Evolutionary conservation across 2,797 vertebrate genomes (phyloP).

Genomic region (Rallus crepitans): DNA sequence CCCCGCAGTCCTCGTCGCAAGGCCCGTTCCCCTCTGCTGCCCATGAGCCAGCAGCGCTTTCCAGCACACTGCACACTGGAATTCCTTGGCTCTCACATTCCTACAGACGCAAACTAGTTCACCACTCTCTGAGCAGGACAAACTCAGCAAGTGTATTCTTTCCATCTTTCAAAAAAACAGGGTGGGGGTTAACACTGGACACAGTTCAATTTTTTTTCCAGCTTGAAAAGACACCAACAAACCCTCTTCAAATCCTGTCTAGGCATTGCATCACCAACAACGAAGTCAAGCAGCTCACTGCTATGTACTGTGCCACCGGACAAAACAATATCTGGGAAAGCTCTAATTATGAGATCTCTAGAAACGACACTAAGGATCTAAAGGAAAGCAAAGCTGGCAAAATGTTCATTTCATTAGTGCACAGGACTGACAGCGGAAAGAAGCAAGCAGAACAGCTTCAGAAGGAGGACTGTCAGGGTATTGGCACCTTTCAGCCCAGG

Average conservation of each 20-base stretch:
- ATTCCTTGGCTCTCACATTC: neutral
- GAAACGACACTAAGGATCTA: neutral
- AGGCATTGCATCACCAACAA: neutral
- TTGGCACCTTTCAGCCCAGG: neutral
- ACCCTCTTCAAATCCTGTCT: neutral
- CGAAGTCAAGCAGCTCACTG: neutral
- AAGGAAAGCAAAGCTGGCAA: neutral
- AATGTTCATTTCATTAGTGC: neutral
- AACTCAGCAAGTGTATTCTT: neutral
- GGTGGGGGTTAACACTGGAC: neutral
- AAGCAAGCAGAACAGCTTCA: neutral
- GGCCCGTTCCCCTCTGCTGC: conserved; percentile 43
- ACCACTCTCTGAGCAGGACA: neutral
- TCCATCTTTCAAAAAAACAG: neutral
- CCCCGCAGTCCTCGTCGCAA: neutral
- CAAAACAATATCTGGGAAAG: neutral
- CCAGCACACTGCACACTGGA: conserved; percentile 35
- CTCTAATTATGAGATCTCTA: neutral
- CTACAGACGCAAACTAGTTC: neutral
- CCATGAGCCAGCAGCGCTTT: conserved; percentile 26
- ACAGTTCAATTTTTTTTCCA: neutral
- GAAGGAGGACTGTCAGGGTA: neutral
- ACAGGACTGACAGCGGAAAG: neutral
- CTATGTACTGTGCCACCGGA: accelerated
- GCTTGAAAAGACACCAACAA: neutral